Evolutionary conservation across 2,113 vertebrate genomes (phyloP).

Genomic region (Melanerpes aurifrons): DNA sequence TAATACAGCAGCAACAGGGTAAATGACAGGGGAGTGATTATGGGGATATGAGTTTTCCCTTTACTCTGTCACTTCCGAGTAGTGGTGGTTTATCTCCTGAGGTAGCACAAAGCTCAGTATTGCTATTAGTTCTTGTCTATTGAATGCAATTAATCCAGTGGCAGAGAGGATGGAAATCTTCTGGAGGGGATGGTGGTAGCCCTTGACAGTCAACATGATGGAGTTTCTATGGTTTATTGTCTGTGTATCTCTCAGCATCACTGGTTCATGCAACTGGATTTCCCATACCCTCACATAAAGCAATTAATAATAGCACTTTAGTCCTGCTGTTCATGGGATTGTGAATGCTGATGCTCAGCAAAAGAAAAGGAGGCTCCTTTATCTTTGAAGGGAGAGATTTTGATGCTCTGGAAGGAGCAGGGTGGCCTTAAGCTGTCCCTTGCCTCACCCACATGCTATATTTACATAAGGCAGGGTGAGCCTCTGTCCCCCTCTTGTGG

Average conservation of each 20-base stretch:
- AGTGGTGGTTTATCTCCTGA: background rate
- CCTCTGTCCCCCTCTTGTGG: conserved; percentile 13
- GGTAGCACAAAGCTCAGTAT: background rate
- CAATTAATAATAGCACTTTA: background rate
- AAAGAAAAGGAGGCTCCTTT: background rate
- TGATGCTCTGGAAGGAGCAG: background rate
- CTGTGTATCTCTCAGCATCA: background rate
- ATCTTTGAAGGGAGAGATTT: background rate
- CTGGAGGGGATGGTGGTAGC: background rate
- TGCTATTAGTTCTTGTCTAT: background rate
- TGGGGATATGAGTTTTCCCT: background rate
- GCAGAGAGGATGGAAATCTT: background rate
- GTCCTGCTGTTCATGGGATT: background rate
- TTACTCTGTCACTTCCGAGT: background rate
- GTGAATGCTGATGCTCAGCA: background rate
- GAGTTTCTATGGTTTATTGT: background rate
- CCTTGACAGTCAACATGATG: background rate
- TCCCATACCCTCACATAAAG: background rate
- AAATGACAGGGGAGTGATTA: background rate
- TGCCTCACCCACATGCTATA: background rate
- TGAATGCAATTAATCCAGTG: background rate
- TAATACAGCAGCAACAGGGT: conserved; percentile 25
- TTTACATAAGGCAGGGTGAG: background rate
- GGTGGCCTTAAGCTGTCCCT: background rate
- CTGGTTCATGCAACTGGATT: background rate